Conservation (phyloP, 2,113 vertebrate genomes). For the Nycticorax nycticorax region DNA sequence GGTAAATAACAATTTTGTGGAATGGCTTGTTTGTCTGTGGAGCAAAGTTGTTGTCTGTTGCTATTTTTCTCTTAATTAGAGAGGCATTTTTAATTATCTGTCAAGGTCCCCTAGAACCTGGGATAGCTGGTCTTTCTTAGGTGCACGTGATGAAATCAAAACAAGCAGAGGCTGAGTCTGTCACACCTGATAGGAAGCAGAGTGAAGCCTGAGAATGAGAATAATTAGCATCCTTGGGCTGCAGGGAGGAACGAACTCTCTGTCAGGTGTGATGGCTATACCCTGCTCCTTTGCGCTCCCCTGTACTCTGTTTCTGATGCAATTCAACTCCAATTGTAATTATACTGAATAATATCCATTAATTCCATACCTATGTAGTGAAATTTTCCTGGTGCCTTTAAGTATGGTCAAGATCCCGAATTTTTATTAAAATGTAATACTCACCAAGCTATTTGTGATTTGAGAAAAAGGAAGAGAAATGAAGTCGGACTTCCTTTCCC, state of each 20-base stretch:
- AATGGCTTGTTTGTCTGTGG: slow-evolving; percentile 6
- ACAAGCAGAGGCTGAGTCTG: background rate
- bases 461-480: background rate
- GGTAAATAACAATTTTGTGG: background rate
- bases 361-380: background rate
- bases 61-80: slow-evolving; percentile 43
- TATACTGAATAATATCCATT: background rate
- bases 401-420: background rate
- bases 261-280: background rate
- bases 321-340: background rate
- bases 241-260: background rate
- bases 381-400: background rate
- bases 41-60: background rate
- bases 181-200: background rate
- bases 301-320: background rate
- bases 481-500: background rate
- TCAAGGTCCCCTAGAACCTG: slow-evolving; percentile 22
- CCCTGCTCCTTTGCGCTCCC: background rate
- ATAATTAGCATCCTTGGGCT: slow-evolving; percentile 24
- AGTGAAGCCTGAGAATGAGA: background rate
- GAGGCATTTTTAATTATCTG: slow-evolving; percentile 50
- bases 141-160: slow-evolving; percentile 11
- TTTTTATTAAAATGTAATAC: background rate
- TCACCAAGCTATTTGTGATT: background rate
- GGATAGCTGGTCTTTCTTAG: background rate